Base-by-base conservation (phyloP, 53 echinoderm and acorn worm species). In the Henricia sp. region DNA sequence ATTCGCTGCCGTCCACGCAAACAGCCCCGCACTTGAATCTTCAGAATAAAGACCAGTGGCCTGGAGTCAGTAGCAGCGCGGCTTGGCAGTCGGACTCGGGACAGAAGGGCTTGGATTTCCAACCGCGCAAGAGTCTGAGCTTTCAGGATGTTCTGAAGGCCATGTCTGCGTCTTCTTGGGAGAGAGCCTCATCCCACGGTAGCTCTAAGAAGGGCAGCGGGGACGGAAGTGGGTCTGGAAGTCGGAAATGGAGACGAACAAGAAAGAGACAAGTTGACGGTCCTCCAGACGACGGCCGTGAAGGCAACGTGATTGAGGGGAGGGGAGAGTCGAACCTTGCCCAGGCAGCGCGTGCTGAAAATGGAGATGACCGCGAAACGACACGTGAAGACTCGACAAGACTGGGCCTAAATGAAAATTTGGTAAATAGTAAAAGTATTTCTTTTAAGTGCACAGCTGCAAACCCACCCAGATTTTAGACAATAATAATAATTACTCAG, bases 31-130 rank as follows among this genome's bases (percentile, higher is more conserved):
- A 14, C 37, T 57, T 82, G 64, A 69, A 90, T 50, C 42, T 69
- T 37, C 28, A 41, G 29, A 71, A 64, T 14, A 59, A 14, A 54
- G 84, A 84, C 24, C 70, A 85, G 33, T 90, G 77, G 78, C 90
- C 90, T 1, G 70, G 46, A 14, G 48, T 90, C n/a, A 53, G 29
- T 25, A 63, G 59, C 23, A 42, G 37, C 6, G 35, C 26, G 1
- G 44, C 52, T 1, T 67, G 68, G 48, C 70, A 82, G 37, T 63
- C 88, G 32, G 51, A 64, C 62, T 60, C 59, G 28, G 71, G 71
- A 5, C 72, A 46, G 58, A 72, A 42, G 23, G 50, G 50, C 2
- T 0, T 32, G 67, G 48, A 8, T 8, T 14, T 14, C 8, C 48
- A 46, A 17, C 67, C 67, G 3, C 43, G 17, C 3, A 80, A 80